Evolutionary conservation across 1,140 invertebrate species (phyloP).

Genomic region (Antheraea mylitta): DNA sequence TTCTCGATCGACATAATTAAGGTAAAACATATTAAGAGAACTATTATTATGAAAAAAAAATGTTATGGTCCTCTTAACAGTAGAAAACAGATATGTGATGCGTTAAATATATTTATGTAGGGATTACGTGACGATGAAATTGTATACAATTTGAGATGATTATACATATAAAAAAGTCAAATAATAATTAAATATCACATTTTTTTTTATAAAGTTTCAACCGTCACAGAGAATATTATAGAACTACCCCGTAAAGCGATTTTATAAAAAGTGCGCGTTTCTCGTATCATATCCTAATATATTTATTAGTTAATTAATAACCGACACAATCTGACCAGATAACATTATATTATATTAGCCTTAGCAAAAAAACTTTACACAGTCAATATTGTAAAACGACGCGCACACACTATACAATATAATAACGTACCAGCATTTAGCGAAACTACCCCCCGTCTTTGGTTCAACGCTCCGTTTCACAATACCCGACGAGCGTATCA

Average conservation of each 20-base stretch:
- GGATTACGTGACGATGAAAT: slow-evolving; percentile 36
- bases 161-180: neutral
- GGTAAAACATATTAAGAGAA: slow-evolving; percentile 1
- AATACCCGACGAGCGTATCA: slow-evolving; percentile 38
- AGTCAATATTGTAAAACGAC: slow-evolving; percentile 24
- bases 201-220: slow-evolving; percentile 15
- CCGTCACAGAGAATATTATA: slow-evolving; percentile 39
- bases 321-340: slow-evolving; percentile 3
- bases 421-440: slow-evolving; percentile 6
- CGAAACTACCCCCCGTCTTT: slow-evolving; percentile 22
- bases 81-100: slow-evolving; percentile 73
- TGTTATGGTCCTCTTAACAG: slow-evolving; percentile 65
- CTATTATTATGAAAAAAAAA: neutral
- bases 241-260: slow-evolving; percentile 67
- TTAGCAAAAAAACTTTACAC: slow-evolving; percentile 38
- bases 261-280: slow-evolving; percentile 49
- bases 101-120: slow-evolving; percentile 49
- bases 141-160: slow-evolving; percentile 23
- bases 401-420: slow-evolving; percentile 10
- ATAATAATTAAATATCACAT: neutral
- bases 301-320: slow-evolving; percentile 2
- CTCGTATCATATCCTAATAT: slow-evolving; percentile 26
- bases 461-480: slow-evolving; percentile 23
- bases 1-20: neutral
- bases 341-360: slow-evolving; percentile 45